A percentile compares a stretch with the other conserved stretches of the same genome.
Conservation (phyloP, 1,140 invertebrate species). For the Eueides isabella region DNA sequence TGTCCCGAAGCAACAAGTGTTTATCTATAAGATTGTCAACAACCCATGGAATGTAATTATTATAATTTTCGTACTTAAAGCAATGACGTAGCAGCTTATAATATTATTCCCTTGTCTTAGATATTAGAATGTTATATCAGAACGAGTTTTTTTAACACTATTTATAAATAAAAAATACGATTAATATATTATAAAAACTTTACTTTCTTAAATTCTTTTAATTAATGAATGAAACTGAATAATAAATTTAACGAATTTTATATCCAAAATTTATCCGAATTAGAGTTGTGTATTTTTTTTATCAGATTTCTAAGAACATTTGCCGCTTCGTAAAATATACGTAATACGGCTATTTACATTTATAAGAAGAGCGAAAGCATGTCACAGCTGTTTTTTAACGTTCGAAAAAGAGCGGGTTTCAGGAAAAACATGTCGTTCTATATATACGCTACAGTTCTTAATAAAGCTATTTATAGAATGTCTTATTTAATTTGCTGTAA, state of each 20-base stretch:
- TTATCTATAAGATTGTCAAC: slow-evolving; percentile 19
- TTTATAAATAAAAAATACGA: too few relatives aligned
- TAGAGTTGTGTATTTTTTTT: not conserved
- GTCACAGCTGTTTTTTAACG: slow-evolving; percentile 5
- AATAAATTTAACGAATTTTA: not conserved
- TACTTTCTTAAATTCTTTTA: not conserved
- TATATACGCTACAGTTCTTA: not conserved
- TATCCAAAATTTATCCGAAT: not conserved
- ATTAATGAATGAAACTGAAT: not conserved
- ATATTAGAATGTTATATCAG: not conserved
- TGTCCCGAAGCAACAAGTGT: slow-evolving; percentile 20
- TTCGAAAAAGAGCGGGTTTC: not conserved
- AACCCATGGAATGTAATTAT: not conserved
- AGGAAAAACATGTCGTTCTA: slow-evolving; percentile 10
- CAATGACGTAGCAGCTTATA: not conserved
- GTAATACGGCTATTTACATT: slow-evolving; percentile 4
- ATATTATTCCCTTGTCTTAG: not conserved
- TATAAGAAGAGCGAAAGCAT: slow-evolving; percentile 6
- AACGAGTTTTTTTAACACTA: too few relatives aligned
- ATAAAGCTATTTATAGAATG: not conserved
- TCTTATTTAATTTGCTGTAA: not conserved
- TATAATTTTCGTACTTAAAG: not conserved
- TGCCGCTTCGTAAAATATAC: not conserved
- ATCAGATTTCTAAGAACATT: slow-evolving; percentile 7
- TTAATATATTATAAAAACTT: not conserved